Conservation (phyloP, 2,113 vertebrate genomes). For the Catharus fuscescens region DNA sequence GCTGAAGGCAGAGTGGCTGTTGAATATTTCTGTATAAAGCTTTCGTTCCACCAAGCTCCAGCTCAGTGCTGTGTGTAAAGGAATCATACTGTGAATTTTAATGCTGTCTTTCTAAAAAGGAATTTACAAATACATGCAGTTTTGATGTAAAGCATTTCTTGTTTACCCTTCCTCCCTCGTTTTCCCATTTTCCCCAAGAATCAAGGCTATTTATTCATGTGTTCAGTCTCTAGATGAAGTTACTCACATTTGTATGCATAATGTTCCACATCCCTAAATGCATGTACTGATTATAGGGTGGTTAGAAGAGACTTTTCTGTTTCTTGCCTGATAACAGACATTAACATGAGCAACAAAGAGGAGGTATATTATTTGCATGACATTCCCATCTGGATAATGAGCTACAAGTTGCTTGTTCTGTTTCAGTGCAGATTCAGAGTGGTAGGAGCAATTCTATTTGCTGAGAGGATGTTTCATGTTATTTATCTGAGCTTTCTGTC, state of each 20-base stretch:
- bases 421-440: background rate
- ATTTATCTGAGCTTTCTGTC: background rate
- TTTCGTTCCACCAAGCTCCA: background rate
- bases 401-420: background rate
- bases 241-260: background rate
- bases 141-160: conserved; percentile 3
- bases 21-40: background rate
- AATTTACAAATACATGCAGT: background rate
- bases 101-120: background rate
- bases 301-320: background rate
- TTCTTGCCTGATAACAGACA: conserved; percentile 26
- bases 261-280: background rate
- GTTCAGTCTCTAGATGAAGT: background rate
- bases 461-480: background rate
- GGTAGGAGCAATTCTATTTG: background rate
- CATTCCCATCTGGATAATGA: conserved; percentile 19
- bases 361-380: background rate
- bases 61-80: background rate
- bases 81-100: conserved; percentile 6
- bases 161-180: background rate
- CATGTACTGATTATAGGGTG: background rate
- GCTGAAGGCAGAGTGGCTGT: background rate
- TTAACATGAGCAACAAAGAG: background rate
- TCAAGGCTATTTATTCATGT: background rate
- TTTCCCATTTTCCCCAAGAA: background rate